phyloP scores from a whole-genome alignment of 2,113 vertebrate species.

The Zootoca vivipara region DNA sequence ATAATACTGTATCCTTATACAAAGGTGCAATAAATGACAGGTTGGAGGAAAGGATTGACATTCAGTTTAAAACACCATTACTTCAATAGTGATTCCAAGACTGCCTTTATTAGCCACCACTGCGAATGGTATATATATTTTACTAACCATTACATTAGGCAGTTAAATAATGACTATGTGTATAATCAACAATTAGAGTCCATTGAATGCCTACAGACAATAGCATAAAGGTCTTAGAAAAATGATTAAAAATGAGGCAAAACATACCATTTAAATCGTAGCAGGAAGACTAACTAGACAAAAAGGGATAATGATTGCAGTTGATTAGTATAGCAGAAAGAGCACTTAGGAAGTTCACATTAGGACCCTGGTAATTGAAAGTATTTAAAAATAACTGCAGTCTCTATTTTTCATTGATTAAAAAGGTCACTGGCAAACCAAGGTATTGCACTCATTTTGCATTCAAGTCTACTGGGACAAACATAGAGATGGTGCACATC shows the following conservation, averaged over 20 bases:
- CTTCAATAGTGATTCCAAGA: conserved; percentile 22
- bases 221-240: conserved; percentile 52
- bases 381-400: conserved; percentile 46
- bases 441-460: not conserved
- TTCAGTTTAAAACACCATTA: conserved; percentile 29
- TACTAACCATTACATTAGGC: conserved; percentile 28
- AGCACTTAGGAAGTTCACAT: conserved; percentile 59
- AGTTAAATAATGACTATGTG: conserved; percentile 45
- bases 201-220: conserved; percentile 36
- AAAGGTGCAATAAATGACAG: accelerated
- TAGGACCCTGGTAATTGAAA: conserved; percentile 38
- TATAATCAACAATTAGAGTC: conserved; percentile 57
- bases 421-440: conserved; percentile 32
- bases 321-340: conserved; percentile 43
- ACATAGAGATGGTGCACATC: accelerated
- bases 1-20: not conserved
- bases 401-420: conserved; percentile 49
- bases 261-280: conserved; percentile 60
- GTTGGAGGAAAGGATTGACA: conserved; percentile 28
- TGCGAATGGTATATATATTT: conserved; percentile 40
- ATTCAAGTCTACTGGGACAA: accelerated
- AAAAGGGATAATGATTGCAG: conserved; percentile 6
- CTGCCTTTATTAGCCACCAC: conserved; percentile 21
- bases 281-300: conserved; percentile 40
- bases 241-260: conserved; percentile 57